Evolutionary conservation across 2,797 vertebrate species (phyloP).

Genomic region (Lerista edwardsae): DNA sequence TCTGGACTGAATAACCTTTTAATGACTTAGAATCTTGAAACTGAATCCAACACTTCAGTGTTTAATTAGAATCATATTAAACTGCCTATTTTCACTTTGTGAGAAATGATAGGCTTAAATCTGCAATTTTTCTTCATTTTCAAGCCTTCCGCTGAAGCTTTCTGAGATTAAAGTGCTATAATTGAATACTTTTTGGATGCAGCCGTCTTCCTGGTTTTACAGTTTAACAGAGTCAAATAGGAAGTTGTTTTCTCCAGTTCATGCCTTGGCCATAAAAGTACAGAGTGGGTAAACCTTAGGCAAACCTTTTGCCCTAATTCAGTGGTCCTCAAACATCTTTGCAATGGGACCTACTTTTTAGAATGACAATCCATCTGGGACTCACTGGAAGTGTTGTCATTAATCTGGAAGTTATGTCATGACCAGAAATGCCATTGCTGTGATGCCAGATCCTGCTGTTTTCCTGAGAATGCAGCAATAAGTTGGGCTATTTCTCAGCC

Average conservation of each 20-base stretch:
- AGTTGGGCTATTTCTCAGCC: too few species aligned
- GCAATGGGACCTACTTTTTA: too few species aligned
- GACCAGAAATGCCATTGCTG: too few species aligned
- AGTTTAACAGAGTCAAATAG: neutral
- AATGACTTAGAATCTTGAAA: conserved; percentile 15
- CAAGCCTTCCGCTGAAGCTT: conserved; percentile 21
- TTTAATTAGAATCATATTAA: conserved; percentile 32
- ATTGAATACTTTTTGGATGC: conserved; percentile 13
- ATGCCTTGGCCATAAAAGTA: neutral
- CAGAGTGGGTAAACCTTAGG: neutral
- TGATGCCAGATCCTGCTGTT: too few species aligned
- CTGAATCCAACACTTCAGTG: conserved; percentile 2
- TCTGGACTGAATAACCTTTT: neutral
- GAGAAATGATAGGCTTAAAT: neutral
- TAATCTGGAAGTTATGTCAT: too few species aligned
- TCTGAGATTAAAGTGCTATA: conserved; percentile 15
- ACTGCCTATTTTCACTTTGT: conserved; percentile 21
- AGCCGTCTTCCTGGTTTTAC: neutral
- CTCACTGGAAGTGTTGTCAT: too few species aligned
- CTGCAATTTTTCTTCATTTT: conserved; percentile 14
- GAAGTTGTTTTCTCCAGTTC: neutral
- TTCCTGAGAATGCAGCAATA: too few species aligned
- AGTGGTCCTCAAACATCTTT: too few species aligned
- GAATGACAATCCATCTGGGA: too few species aligned
- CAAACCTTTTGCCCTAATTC: neutral